Base-by-base conservation (phyloP, 2,797 vertebrate species). In the Acipenser ruthenus region DNA sequence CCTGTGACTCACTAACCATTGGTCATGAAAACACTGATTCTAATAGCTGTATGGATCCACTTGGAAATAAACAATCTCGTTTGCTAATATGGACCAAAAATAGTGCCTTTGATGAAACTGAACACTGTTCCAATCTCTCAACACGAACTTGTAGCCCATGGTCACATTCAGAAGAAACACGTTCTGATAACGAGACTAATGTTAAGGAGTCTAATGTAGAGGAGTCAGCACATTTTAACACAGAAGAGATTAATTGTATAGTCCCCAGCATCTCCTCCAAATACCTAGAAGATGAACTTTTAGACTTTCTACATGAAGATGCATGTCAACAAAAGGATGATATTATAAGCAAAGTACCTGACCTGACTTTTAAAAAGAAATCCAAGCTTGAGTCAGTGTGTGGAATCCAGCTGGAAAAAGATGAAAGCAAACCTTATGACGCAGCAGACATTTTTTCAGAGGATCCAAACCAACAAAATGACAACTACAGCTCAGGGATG, bases 1-100 rank as follows among this genome's bases (percentile, higher is more conserved):
- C 93, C 88, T 88, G 88, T 79, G 93, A 98, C 86, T 91, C 94
- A 71, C 91, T 95, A 80, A 84, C 77, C 63, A 86, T 90, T 80
- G 89, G 90, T 88, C 90, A 87, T 63, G 94, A 93, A 86, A 89
- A 91, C 79, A 83, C 91, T 67, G 95, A 95, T 88, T 92, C 93
- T 82, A 93, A 90, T 89, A 92, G 91, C 92, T 93, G 92, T 92
- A 92, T 90, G 82, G 93, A 93, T 83, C 87, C 88, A 77, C 91
- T 95, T 86, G 92, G 93, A 80, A 95, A 95, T 89, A 98, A 95
- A 85, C 95, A 96, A 91, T 99, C 97, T 87, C 94, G 96, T 87
- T 94, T 99, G 92, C 89, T 98, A 82, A 98, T 99, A 92, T 99
- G 97, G 97, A 98, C 97, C 96, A 97, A 97, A 98, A 98, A 98